These are phyloP conservation scores for Byasa hedistus DNA, from an alignment of 2,888 invertebrate species.

Conservation along the genomic window DNA sequence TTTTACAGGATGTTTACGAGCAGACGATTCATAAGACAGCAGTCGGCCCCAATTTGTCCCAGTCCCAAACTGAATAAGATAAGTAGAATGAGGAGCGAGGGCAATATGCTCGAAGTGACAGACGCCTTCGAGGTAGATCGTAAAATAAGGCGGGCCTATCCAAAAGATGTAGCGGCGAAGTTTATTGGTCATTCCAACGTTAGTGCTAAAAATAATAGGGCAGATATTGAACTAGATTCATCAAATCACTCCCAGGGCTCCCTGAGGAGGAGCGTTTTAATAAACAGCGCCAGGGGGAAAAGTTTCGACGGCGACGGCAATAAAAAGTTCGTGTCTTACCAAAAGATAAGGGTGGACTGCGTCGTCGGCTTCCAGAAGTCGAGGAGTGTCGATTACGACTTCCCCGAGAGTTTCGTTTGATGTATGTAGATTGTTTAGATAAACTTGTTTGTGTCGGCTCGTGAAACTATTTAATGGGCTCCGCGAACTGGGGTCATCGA, in stretches of 20 bases:
- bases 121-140: conserved; percentile 44
- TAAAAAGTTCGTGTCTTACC: conserved; percentile 59
- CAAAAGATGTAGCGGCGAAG: conserved; percentile 45
- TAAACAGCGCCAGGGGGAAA: conserved; percentile 70
- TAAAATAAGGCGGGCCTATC: conserved; percentile 33
- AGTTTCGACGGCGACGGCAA: conserved; percentile 59
- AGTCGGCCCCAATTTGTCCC: conserved; percentile 65
- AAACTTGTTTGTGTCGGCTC: conserved; percentile 37
- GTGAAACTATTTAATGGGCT: conserved; percentile 26
- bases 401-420: conserved; percentile 74
- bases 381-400: conserved; percentile 64
- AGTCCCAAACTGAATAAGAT: conserved; percentile 55
- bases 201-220: conserved; percentile 51
- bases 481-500: too few species aligned
- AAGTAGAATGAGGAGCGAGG: conserved; percentile 67
- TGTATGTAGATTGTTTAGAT: conserved; percentile 33
- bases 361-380: conserved; percentile 69
- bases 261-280: conserved; percentile 72
- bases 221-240: conserved; percentile 53
- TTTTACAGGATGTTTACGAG: conserved; percentile 63
- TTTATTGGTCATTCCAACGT: conserved; percentile 66
- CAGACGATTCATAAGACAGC: conserved; percentile 64
- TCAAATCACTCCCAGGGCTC: conserved; percentile 58
- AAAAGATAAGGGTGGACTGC: conserved; percentile 67
- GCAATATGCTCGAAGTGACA: conserved; percentile 54